Base-by-base conservation (phyloP, 1,140 invertebrate species). In the Drosophila ambigua region DNA sequence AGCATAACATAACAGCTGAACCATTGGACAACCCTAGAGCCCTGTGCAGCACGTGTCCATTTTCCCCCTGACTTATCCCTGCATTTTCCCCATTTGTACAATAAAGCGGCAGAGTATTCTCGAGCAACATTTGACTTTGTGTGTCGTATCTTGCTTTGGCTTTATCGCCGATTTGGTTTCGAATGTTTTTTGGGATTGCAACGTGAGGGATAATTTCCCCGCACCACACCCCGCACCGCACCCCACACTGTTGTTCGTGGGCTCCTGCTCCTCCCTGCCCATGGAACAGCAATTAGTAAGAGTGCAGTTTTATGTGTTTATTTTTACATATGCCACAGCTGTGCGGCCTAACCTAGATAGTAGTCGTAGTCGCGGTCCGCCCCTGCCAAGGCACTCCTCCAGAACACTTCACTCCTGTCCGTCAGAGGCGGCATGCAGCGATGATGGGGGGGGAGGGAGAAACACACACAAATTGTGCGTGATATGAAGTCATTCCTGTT, bases 241-340 rank as follows among this genome's bases (percentile, higher is more conserved):
- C n/a, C n/a, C 26, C 11, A n/a, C 16, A 16, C 16, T 16, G 16
- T 16, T 16, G 0, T 35, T 16, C 39, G 31, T 48, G 24, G 49
- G 50, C 46, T 31, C 8, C 8, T 39, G 39, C 24, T 26, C 23
- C 23, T 35, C 24, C 51, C 6, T 16, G 45, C 45, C 64, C 79
- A 83, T 55, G 44, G 49, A 68, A 7, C 26, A 28, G 83, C 83
- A 88, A 88, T 88, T 88, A 88, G 83, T 78, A 79, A 76, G 64
- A 88, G 83, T 88, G 83, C 83, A 88, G 83, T 88, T 88, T 88
- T 88, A 88, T 88, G 83, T 88, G 83, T 83, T 88, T 87, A 79
- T 88, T 83, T 83, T 81, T 80, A 80, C 78, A 78, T 75, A 72
- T 72, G 77, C 63, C 81, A 75, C 77, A 88, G 83, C 68, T 88